Evolutionary conservation across 2,797 vertebrate species (phyloP), one percentile per base, ranked within the genome.

Genomic region (Anabacerthia variegaticeps): DNA sequence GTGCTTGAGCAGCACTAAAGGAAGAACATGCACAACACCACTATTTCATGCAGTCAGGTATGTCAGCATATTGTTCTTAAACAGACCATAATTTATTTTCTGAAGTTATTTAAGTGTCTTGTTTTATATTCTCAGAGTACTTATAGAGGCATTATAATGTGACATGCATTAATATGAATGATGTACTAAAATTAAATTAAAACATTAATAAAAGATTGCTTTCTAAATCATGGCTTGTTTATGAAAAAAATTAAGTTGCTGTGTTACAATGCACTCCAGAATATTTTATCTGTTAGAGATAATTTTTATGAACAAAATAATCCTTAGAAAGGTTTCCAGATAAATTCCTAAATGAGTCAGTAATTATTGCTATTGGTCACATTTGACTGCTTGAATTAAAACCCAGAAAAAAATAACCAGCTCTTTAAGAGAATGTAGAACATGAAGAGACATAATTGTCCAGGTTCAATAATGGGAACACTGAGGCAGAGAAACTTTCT

Each of bases 101-200:
- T 74, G 12, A 79, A 56, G 46, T 72, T 90, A 68, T 80, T 73
- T 61, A 83, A 83, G 23, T 84, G 56, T 55, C 77, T 80, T 62
- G 56, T 72, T 86, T 88, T 61, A 84, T 59, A 73, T 41, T 74
- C 54, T 84, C 65, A 41, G 39, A 74, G 30, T 41, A 86, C 19
- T 93, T 83, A 55, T 11, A 71, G 80, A 66, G 23, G 27, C 76
- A 71, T 88, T 86, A 62, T 46, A 88, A 92, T 26, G n/a, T 79
- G 55, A 77, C 24, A 58, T 7, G 24, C 48, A 77, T 80, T 77
- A 51, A 73, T 66, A 90, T 7, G 23, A 92, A 75, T 23, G 7
- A 90, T 39, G 24, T 20, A 62, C 44, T 73, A 83, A 93, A 75
- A 95, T 88, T 51, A 91, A 88, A 95, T 81, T 68, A 73, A 92